phyloP scores from a whole-genome alignment of 1,140 invertebrate species.

The Megalopta genalis region DNA sequence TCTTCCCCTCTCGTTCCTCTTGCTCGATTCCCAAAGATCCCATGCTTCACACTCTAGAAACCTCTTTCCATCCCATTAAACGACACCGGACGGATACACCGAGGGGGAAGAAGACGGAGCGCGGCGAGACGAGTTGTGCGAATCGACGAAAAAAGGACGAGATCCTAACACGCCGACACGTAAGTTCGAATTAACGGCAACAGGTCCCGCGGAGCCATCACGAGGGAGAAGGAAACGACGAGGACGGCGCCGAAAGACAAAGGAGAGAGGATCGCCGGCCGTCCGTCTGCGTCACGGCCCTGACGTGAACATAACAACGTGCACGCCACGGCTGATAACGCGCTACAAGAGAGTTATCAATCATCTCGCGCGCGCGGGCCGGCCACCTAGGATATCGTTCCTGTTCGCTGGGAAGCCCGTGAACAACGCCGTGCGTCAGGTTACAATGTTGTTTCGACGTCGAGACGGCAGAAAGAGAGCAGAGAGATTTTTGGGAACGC shows the following conservation, averaged over 20 bases:
- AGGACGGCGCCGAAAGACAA: conserved; percentile 9
- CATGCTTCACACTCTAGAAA: background rate
- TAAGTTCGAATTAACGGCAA: conserved; percentile 69
- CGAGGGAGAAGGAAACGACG: conserved; percentile 26
- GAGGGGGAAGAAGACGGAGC: background rate
- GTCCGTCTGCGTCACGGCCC: conserved; percentile 60
- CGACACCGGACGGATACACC: background rate
- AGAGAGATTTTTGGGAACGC: conserved; percentile 27
- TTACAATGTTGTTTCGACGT: conserved; percentile 22
- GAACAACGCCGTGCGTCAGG: conserved; percentile 27
- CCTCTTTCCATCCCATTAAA: background rate
- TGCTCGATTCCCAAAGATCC: background rate
- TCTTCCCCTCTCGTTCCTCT: background rate
- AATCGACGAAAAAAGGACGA: background rate
- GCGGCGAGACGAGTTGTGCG: background rate
- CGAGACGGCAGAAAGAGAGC: background rate
- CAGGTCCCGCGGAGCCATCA: conserved; percentile 47
- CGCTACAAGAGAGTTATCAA: conserved; percentile 69
- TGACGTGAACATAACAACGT: conserved; percentile 69
- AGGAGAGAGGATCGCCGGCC: conserved; percentile 32
- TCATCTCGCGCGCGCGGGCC: conserved; percentile 60
- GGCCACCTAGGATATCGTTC: conserved; percentile 61
- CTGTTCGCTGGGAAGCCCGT: conserved; percentile 40
- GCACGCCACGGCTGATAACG: conserved; percentile 65
- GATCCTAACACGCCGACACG: conserved; percentile 58